Conservation (phyloP, 2,888 invertebrate genomes). For the Lepetodrilus schrolli region DNA sequence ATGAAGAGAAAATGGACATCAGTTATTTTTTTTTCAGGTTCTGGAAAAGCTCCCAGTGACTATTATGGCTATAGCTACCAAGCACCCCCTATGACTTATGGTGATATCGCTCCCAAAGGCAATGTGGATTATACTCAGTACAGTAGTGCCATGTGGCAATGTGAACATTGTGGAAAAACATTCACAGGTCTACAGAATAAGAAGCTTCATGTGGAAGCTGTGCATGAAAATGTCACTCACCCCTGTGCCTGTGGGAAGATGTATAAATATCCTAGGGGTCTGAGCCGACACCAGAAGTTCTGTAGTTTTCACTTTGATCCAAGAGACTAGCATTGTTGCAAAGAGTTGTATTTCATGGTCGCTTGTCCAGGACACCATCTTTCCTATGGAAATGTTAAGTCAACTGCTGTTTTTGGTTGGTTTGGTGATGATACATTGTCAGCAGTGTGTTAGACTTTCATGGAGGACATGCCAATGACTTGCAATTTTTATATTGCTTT, state of each 20-base stretch:
- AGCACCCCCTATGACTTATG: too few species aligned
- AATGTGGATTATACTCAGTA: background rate
- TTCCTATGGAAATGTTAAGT: too few species aligned
- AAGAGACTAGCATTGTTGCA: too few species aligned
- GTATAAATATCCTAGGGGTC: background rate
- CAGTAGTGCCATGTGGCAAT: background rate
- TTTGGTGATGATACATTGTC: background rate
- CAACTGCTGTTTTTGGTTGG: too few species aligned
- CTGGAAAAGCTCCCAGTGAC: too few species aligned
- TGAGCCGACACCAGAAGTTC: background rate
- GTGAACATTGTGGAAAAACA: constrained; percentile 10
- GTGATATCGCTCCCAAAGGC: too few species aligned
- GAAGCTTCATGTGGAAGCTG: constrained; percentile 6
- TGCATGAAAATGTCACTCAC: constrained; percentile 5
- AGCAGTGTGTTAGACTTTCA: background rate
- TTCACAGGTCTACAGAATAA: constrained; percentile 7
- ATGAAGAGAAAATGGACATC: too few species aligned
- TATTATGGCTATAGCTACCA: too few species aligned
- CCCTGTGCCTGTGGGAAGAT: constrained; percentile 8
- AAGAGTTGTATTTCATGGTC: too few species aligned
- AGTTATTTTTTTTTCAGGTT: too few species aligned
- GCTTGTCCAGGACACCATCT: too few species aligned
- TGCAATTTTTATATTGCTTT: constrained; percentile 16
- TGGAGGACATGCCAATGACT: background rate
- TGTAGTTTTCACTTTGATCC: background rate